phyloP scores from a whole-genome alignment of 1,140 invertebrate species.

The Ooceraea biroi region DNA sequence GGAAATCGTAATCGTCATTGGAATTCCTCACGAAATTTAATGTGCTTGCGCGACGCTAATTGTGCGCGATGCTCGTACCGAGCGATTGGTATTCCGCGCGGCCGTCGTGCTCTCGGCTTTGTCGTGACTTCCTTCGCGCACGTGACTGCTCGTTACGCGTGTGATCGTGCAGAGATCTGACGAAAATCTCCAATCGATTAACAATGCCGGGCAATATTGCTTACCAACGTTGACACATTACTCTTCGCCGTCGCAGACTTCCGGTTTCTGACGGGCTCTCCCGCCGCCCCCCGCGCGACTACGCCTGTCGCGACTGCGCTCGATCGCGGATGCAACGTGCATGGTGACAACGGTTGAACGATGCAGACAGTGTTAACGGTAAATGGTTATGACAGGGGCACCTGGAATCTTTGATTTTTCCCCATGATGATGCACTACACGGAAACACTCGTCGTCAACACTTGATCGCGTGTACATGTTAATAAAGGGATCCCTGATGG shows the following conservation, averaged over 20 bases:
- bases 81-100: constrained; percentile 37
- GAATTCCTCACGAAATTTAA: constrained; percentile 54
- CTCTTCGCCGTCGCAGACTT: constrained; percentile 45
- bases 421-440: constrained; percentile 75
- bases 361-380: constrained; percentile 82
- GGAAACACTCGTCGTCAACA: constrained; percentile 66
- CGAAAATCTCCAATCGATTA: constrained; percentile 68
- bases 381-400: constrained; percentile 81
- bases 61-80: not conserved
- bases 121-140: constrained; percentile 60
- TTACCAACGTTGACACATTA: constrained; percentile 42
- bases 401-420: constrained; percentile 81
- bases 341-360: constrained; percentile 77
- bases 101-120: not conserved
- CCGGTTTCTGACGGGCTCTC: constrained; percentile 62
- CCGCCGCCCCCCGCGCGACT: constrained; percentile 8
- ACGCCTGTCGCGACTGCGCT: constrained; percentile 45
- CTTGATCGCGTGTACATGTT: constrained; percentile 30
- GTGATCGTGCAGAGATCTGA: constrained; percentile 45
- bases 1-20: constrained; percentile 3
- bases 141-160: constrained; percentile 37
- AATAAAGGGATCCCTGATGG: constrained; percentile 23
- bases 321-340: constrained; percentile 75
- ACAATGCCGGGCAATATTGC: constrained; percentile 34
- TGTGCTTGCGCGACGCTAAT: constrained; percentile 16